These are phyloP conservation scores for Rhinogobius similis DNA, from an alignment of 2,113 vertebrate genomes.

Conservation along the genomic window DNA sequence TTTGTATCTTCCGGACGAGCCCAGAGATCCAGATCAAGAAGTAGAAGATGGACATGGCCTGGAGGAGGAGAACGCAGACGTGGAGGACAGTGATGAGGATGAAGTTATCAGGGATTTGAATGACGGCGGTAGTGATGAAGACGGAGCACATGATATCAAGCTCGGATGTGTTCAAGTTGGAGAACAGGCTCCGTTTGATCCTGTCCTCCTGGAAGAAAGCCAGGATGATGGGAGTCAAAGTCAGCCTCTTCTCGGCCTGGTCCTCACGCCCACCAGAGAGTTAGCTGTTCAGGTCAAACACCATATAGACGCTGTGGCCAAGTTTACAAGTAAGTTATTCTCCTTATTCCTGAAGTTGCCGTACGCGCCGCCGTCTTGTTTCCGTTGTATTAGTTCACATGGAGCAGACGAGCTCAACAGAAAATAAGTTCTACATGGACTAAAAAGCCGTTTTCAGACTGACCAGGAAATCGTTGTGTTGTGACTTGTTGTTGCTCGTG, in stretches of 20 bases:
- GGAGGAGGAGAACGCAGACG: neutral
- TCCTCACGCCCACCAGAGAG: conserved; percentile 94
- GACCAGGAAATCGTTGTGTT: no score
- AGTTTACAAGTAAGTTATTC: conserved; percentile 84
- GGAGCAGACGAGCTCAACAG: no score
- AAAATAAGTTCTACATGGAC: no score
- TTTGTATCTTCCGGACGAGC: conserved; percentile 43
- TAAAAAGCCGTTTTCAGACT: no score
- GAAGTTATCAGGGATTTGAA: conserved; percentile 15
- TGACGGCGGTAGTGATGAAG: conserved; percentile 40
- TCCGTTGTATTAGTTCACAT: no score
- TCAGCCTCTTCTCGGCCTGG: conserved; percentile 87
- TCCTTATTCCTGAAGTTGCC: no score
- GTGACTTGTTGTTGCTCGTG: no score
- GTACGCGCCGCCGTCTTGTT: no score
- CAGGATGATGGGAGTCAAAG: conserved; percentile 18
- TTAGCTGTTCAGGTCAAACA: conserved; percentile 96
- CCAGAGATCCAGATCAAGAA: neutral
- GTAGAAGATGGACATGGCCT: conserved; percentile 28
- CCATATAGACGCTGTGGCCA: conserved; percentile 90
- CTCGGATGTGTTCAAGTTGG: conserved; percentile 63
- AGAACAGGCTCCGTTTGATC: conserved; percentile 59
- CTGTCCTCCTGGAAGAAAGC: accelerated
- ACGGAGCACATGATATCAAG: conserved; percentile 19
- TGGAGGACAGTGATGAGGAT: neutral